These are phyloP conservation scores for Laodelphax striatellus DNA, from an alignment of 1,140 invertebrate genomes.

Conservation along the genomic window DNA sequence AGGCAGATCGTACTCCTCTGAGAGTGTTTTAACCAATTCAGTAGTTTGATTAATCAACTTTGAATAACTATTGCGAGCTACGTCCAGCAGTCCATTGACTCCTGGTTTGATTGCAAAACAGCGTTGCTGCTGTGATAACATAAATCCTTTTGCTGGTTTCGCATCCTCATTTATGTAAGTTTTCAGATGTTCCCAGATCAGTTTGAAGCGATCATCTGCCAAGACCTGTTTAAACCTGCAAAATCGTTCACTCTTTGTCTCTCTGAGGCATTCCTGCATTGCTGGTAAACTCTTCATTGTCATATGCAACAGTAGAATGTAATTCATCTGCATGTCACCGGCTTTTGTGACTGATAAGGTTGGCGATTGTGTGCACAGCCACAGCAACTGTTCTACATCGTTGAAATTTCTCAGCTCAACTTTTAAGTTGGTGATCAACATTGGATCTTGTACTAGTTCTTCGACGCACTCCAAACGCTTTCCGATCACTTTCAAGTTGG, in stretches of 20 bases:
- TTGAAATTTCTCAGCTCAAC: constrained; percentile 41
- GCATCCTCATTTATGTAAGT: constrained; percentile 61
- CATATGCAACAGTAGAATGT: constrained; percentile 65
- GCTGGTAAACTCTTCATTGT: constrained; percentile 58
- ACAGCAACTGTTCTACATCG: constrained; percentile 49
- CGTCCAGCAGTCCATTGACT: constrained; percentile 60
- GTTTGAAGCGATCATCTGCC: constrained; percentile 35
- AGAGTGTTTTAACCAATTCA: constrained; percentile 50
- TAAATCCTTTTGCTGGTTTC: constrained; percentile 51
- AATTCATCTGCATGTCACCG: constrained; percentile 67
- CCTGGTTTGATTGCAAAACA: constrained; percentile 73
- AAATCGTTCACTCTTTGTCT: background rate
- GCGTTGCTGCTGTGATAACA: constrained; percentile 56
- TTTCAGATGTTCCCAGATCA: constrained; percentile 50
- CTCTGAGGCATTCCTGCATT: constrained; percentile 33
- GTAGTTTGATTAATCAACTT: constrained; percentile 64
- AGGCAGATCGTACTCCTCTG: constrained; percentile 47
- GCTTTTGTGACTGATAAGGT: constrained; percentile 44
- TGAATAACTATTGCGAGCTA: constrained; percentile 63
- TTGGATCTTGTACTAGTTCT: constrained; percentile 54
- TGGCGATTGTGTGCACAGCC: constrained; percentile 41
- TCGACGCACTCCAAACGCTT: constrained; percentile 56
- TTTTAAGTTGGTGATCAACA: constrained; percentile 41
- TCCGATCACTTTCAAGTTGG: constrained; percentile 48
- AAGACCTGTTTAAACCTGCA: constrained; percentile 26